Percentiles rank a stretch among this genome's conserved stretches.
Evolutionary conservation across 2,888 invertebrate species (phyloP).

Genomic region (Eretmocerus hayati): DNA sequence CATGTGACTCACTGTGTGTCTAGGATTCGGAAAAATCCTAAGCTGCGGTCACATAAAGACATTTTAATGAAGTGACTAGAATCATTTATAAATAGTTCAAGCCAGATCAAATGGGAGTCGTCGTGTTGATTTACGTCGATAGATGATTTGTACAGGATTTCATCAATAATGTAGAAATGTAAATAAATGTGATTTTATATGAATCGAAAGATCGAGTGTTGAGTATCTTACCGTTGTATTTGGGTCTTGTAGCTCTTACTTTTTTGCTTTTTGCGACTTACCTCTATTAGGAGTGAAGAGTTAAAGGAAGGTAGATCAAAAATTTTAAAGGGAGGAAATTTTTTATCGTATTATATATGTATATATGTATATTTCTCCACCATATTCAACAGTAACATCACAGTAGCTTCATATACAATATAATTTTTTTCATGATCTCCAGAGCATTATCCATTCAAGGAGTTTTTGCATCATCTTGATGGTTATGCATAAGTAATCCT

Average conservation of each 20-base stretch:
- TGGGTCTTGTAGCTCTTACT: too few relatives aligned
- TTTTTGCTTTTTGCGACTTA: too few relatives aligned
- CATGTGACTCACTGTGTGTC: conserved; percentile 30
- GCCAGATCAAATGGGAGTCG: conserved; percentile 29
- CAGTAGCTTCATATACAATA: conserved; percentile 46
- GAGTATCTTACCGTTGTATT: too few relatives aligned
- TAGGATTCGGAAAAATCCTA: conserved; percentile 17
- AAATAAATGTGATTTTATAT: conserved; percentile 47
- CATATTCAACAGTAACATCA: conserved; percentile 47
- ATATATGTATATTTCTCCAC: conserved; percentile 29
- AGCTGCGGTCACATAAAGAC: conserved; percentile 28
- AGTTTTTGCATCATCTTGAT: too few relatives aligned
- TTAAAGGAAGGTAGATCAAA: too few relatives aligned
- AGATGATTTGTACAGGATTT: conserved; percentile 39
- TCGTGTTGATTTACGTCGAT: conserved; percentile 27
- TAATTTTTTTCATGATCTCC: too few relatives aligned
- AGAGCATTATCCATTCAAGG: too few relatives aligned
- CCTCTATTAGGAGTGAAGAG: too few relatives aligned
- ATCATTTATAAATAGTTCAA: conserved; percentile 26
- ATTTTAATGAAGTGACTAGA: conserved; percentile 37
- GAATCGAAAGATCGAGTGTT: too few relatives aligned
- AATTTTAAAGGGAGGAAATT: too few relatives aligned
- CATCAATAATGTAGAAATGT: conserved; percentile 41
- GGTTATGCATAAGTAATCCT: too few relatives aligned
- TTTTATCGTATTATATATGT: conserved; percentile 23